Evolutionary conservation across 2,888 invertebrate species (phyloP).

Genomic region (Lacanobia oleracea): DNA sequence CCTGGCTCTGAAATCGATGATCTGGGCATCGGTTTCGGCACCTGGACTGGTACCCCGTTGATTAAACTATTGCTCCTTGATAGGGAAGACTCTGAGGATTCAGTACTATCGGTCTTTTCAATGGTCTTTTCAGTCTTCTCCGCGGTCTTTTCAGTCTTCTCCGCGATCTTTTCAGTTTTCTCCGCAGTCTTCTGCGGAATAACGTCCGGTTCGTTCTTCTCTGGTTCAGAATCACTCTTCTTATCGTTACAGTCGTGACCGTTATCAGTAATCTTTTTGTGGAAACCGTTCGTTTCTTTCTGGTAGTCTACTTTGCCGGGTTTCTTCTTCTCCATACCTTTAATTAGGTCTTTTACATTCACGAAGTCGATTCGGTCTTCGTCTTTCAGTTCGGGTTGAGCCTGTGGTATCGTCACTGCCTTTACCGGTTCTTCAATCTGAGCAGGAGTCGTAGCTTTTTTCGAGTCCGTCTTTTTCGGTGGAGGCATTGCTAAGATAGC

Average conservation of each 20-base stretch:
- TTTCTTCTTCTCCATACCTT: slow-evolving; percentile 91
- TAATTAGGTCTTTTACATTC: slow-evolving; percentile 91
- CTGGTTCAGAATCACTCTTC: slow-evolving; percentile 69
- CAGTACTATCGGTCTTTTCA: slow-evolving; percentile 81
- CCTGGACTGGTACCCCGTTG: slow-evolving; percentile 85
- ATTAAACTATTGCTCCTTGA: slow-evolving; percentile 85
- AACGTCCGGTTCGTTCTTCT: slow-evolving; percentile 69
- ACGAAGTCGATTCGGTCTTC: slow-evolving; percentile 89
- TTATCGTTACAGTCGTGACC: slow-evolving; percentile 76
- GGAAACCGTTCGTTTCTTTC: slow-evolving; percentile 85
- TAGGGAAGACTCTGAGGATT: slow-evolving; percentile 78
- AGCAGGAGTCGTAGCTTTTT: slow-evolving; percentile 74
- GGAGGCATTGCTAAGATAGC: slow-evolving; percentile 85
- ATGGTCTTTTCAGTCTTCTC: slow-evolving; percentile 68
- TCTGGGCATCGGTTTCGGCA: slow-evolving; percentile 95
- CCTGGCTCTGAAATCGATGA: slow-evolving; percentile 94
- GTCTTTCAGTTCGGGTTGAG: slow-evolving; percentile 79
- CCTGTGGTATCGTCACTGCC: slow-evolving; percentile 70
- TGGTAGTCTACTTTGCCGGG: slow-evolving; percentile 72
- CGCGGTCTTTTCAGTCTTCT: slow-evolving; percentile 65
- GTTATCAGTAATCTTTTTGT: slow-evolving; percentile 81
- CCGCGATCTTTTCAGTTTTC: slow-evolving; percentile 57
- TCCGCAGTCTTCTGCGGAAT: slow-evolving; percentile 59
- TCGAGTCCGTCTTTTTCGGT: slow-evolving; percentile 81
- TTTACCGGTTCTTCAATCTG: slow-evolving; percentile 77